Conservation (phyloP, 2,113 vertebrate genomes). For the Alligator mississippiensis region DNA sequence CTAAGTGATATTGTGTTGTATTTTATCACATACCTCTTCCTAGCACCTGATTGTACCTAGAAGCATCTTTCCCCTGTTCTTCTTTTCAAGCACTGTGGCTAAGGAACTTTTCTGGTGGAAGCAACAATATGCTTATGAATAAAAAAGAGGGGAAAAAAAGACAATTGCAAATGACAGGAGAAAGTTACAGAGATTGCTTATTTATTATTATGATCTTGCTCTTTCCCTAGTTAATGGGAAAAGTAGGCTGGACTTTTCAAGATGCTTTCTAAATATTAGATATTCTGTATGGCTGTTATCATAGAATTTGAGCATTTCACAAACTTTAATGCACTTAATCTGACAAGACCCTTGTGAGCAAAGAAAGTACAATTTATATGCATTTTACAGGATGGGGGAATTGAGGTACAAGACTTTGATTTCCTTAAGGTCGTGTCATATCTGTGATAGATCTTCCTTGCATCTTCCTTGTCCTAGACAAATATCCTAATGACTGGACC, state of each 20-base stretch:
- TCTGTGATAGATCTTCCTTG: background rate
- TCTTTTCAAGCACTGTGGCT: background rate
- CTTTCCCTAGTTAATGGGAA: background rate
- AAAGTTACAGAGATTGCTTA: background rate
- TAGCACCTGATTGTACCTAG: background rate
- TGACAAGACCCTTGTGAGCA: background rate
- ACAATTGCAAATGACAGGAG: background rate
- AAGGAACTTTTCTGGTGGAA: background rate
- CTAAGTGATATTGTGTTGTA: background rate
- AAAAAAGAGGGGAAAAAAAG: background rate
- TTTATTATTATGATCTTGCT: background rate
- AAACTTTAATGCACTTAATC: background rate
- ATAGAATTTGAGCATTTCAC: background rate
- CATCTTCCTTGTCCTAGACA: background rate
- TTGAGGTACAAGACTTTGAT: background rate
- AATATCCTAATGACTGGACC: background rate
- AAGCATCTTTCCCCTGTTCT: background rate
- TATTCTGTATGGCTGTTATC: background rate
- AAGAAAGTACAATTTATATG: background rate
- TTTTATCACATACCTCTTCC: background rate
- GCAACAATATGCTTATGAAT: background rate
- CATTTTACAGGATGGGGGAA: background rate
- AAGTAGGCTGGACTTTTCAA: slow-evolving; percentile 21
- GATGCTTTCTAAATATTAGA: background rate
- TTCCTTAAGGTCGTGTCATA: background rate